Conservation (phyloP, 2,888 invertebrate species). For the Trissoscelio sp. region DNA sequence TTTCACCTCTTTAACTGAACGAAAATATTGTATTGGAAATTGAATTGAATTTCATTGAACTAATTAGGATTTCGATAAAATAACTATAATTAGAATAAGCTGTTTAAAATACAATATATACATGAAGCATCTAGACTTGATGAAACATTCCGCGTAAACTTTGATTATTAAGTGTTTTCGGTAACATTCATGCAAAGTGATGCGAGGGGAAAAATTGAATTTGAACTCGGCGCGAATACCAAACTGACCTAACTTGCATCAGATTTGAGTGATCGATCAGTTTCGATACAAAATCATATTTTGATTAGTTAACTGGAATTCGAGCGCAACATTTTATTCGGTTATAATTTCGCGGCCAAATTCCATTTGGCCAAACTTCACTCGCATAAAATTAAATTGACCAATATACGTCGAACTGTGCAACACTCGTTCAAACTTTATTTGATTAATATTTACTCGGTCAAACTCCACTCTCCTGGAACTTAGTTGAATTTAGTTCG, state of each 20-base stretch:
- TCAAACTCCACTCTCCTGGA: conserved; percentile 52
- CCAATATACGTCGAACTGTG: conserved; percentile 58
- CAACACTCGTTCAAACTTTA: conserved; percentile 63
- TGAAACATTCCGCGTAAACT: neutral
- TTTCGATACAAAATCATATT: conserved; percentile 31
- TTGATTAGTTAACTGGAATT: conserved; percentile 34
- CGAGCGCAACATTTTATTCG: conserved; percentile 36
- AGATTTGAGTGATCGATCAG: conserved; percentile 21
- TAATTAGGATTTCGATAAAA: too few relatives aligned
- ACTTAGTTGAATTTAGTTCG: conserved; percentile 62
- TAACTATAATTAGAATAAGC: too few relatives aligned
- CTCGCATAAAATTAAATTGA: conserved; percentile 56
- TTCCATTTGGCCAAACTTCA: conserved; percentile 52
- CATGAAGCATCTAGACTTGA: neutral
- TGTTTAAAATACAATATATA: too few relatives aligned
- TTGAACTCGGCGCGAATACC: neutral
- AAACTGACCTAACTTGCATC: conserved; percentile 6
- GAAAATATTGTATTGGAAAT: too few relatives aligned
- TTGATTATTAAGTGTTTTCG: neutral
- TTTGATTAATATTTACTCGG: conserved; percentile 65
- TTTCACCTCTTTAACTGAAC: too few relatives aligned
- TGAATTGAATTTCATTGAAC: too few relatives aligned
- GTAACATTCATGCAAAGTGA: conserved; percentile 6
- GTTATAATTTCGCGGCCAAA: conserved; percentile 52
- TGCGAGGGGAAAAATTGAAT: neutral